Base-by-base conservation (phyloP, 2,797 vertebrate species). In the Tapera naevia region DNA sequence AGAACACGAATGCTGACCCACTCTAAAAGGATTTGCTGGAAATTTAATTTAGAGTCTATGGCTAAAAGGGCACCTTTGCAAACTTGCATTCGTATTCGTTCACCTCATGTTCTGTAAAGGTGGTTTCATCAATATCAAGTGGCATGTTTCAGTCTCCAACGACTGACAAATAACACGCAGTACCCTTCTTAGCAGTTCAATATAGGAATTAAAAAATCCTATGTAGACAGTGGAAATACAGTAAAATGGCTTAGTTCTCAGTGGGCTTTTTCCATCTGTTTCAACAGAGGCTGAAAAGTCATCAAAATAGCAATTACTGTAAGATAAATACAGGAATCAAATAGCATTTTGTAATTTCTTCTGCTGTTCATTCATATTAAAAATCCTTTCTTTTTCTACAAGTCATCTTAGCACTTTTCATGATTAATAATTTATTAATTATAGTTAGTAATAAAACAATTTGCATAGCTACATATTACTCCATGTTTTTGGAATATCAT, bases 21-120 rank as follows among this genome's bases (percentile, higher is more conserved):
- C 97, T 97, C 98, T 98, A 98, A 99, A 98, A 98, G 98, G 98
- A 98, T 99, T 98, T 98, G 96, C 97, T 98, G 97, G 97, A 98
- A 98, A 98, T 98, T 98, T 98, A 98, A 99, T 99, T 98, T 98
- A 95, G 97, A 95, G 50, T 96, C 97, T 97, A 41, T 97, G 95
- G 94, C 98, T 98, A 98, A 98, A 98, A 98, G 97, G 97, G 96
- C 97, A 97, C 94, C 96, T 97, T 95, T 95, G 91, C 94, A 98
- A 97, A 97, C 94, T 95, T 96, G 80, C 84, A 89, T 97, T 97
- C 89, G 43, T 97, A 95, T 94, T 93, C 89, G 76, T 96, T 95
- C 93, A 81, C 89, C 96, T 97, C 80, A 23, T 95, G 72, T 90
- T 90, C 79, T 91, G 48, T 75, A 88, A 92, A 97, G 94, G 83